Percentiles rank a stretch among this genome's conserved stretches.
Conservation (phyloP, 2,888 invertebrate genomes). For the Schrankia costaestrigalis region DNA sequence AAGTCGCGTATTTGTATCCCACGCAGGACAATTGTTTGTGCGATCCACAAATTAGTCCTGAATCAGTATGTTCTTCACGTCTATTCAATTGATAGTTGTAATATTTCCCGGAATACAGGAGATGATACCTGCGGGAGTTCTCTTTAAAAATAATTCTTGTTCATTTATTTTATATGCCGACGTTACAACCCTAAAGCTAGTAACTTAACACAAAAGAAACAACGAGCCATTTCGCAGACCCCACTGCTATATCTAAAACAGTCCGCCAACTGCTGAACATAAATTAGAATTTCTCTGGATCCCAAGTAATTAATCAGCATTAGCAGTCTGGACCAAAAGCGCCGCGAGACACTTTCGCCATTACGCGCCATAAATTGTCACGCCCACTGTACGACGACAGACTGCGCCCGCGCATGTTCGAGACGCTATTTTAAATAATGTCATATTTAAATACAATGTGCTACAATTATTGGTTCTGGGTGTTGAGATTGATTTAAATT, state of each 20-base stretch:
- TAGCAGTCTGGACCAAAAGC: constrained; percentile 52
- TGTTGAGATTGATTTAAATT: constrained; percentile 11
- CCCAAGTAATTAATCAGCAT: constrained; percentile 52
- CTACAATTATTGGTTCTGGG: constrained; percentile 5
- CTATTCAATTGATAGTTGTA: no score
- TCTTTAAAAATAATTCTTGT: no score
- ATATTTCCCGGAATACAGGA: no score
- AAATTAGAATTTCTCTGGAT: constrained; percentile 55
- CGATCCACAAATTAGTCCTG: no score
- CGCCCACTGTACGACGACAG: constrained; percentile 42
- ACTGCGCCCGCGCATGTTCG: constrained; percentile 28
- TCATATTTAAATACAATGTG: constrained; percentile 34
- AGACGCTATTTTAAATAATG: constrained; percentile 22
- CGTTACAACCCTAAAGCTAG: no score
- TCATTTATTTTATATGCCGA: no score
- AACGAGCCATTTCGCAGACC: no score
- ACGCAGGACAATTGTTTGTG: no score
- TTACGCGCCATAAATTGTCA: constrained; percentile 50
- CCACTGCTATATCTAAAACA: constrained; percentile 27
- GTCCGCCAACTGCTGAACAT: constrained; percentile 25
- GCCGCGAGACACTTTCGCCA: constrained; percentile 59
- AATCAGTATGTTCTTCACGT: no score
- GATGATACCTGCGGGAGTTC: no score
- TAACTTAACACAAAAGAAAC: no score
- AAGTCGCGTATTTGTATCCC: no score